phyloP scores from a whole-genome alignment of 2,113 vertebrate genomes.

The Neolamprologus longior region DNA sequence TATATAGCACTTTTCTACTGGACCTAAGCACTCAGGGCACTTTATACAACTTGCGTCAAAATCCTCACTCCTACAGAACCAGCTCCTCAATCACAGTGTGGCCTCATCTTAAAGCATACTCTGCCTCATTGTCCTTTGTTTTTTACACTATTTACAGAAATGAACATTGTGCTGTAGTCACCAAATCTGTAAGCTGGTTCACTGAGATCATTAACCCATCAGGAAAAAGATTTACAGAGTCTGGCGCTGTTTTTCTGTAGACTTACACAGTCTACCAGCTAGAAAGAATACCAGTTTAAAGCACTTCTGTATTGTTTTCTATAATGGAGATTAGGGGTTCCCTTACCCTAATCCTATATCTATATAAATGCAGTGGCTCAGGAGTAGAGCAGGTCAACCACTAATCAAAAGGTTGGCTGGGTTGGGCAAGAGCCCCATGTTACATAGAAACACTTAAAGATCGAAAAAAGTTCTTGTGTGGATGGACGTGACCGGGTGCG shows the following conservation, averaged over 20 bases:
- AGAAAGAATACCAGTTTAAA: not conserved
- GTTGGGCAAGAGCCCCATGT: not conserved
- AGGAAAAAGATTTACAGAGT: not conserved
- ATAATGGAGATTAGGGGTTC: not conserved
- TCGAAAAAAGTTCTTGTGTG: rapidly evolving
- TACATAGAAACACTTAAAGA: not conserved
- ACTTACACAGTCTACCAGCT: not conserved
- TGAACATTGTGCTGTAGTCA: not conserved
- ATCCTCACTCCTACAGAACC: not conserved
- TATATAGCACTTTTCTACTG: not conserved
- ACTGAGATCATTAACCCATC: not conserved
- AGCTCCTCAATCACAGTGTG: not conserved
- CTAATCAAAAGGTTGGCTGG: not conserved
- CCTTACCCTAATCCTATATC: not conserved
- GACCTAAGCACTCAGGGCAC: not conserved
- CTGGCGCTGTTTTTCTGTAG: not conserved
- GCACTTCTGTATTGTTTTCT: not conserved
- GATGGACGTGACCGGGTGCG: rapidly evolving
- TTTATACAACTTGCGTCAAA: not conserved
- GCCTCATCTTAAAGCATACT: not conserved
- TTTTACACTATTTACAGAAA: not conserved
- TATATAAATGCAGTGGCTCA: not conserved
- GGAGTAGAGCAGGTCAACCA: not conserved
- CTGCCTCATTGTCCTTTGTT: not conserved
- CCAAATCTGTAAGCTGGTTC: not conserved